Evolutionary conservation across 2,797 vertebrate genomes (phyloP), one percentile per base, ranked within the genome.

Genomic region (Champsocephalus gunnari): DNA sequence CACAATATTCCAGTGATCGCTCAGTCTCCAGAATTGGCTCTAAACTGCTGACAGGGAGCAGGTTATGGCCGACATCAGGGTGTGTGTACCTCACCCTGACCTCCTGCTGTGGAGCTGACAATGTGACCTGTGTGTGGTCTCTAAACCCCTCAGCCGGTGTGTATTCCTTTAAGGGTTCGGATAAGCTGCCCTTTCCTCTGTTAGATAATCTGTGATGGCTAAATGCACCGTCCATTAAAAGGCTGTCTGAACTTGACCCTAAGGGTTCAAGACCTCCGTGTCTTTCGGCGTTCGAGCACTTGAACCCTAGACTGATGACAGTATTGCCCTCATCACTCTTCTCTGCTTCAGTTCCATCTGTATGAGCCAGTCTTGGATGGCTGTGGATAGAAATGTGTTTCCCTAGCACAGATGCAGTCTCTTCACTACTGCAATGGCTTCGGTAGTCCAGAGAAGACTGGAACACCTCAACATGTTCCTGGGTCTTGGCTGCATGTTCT

Each of bases 11-110:
- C 24, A 75, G 78, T 34, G 60, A 81, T 56, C 60, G 66, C 21
- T 91, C 85, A 1, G 79, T 71, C 78, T 93, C 92, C 38, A 86
- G 73, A 82, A 93, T 92, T 57, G 92, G 84, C 70, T 94, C 90
- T 58, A 92, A 81, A 78, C 63, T 87, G 51, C 69, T 80, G n/a
- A 83, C 54, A 17, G 82, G 41, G 3, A 76, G 70, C 11, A 89
- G 56, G 57, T 53, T 80, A 32, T 83, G 53, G 44, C 63, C 74
- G 44, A 79, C 75, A 50, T 91, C 87, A 28, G 87, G 58, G 28
- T 83, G 75, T 12, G 81, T 55, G 50, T 61, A 71, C 19, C 47
- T 66, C 10, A 45, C 68, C 48, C 55, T 81, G 21, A 71, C 53
- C 44, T 78, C 77, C 50, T 79, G 79, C 49, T 87, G 79, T 56